These are phyloP conservation scores for Myrmophylax atrothorax DNA, from an alignment of 2,113 vertebrate genomes.

Conservation along the genomic window DNA sequence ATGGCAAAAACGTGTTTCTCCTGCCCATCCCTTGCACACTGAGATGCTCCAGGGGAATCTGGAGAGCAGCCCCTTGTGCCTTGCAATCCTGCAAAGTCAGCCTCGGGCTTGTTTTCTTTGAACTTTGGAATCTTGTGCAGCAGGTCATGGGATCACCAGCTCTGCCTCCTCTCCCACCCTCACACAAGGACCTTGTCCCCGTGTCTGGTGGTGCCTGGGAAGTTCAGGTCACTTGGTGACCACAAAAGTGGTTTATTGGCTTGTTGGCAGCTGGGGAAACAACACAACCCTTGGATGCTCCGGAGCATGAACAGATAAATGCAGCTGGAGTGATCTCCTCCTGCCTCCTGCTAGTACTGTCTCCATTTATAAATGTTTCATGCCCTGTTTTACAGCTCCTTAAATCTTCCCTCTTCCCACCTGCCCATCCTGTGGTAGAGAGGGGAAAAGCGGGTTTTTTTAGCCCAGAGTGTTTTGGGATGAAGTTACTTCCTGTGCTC, in stretches of 20 bases:
- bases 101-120: fast-evolving
- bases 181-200: neutral
- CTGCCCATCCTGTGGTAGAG: neutral
- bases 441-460: neutral
- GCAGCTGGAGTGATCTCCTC: neutral
- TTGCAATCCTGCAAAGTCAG: neutral
- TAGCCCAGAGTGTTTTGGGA: neutral
- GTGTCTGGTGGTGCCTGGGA: fast-evolving
- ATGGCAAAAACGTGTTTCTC: fast-evolving
- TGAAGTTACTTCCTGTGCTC: fast-evolving
- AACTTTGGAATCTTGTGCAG: neutral
- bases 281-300: fast-evolving
- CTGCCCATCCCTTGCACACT: fast-evolving
- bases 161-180: neutral
- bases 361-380: neutral
- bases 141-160: fast-evolving
- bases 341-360: neutral
- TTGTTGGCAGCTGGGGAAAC: neutral
- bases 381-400: neutral
- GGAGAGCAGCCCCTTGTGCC: neutral
- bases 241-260: neutral
- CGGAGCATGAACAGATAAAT: neutral
- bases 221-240: neutral
- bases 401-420: neutral
- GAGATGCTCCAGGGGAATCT: neutral